Evolutionary conservation across 2,113 vertebrate genomes (phyloP).

Genomic region (Chionomys nivalis): DNA sequence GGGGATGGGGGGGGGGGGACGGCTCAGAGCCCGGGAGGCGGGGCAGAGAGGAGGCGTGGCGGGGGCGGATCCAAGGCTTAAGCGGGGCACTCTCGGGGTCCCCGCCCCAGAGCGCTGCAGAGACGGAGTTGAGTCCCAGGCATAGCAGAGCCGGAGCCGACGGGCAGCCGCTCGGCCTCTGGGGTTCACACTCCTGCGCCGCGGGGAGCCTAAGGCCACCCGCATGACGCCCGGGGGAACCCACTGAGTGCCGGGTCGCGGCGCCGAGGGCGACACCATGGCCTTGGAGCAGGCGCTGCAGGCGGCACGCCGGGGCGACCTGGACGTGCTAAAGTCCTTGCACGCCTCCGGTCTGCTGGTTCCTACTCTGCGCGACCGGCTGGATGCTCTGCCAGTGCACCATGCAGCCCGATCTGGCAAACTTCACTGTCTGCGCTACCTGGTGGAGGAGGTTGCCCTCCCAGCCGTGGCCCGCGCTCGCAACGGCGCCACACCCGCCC

Average conservation of each 20-base stretch:
- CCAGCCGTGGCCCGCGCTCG: conserved; percentile 87
- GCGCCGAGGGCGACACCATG: conserved; percentile 81
- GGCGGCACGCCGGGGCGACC: conserved; percentile 92
- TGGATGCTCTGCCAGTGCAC: conserved; percentile 93
- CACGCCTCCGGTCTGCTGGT: conserved; percentile 84
- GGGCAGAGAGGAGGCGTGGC: background rate
- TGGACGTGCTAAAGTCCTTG: conserved; percentile 88
- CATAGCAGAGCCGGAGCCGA: rapidly evolving
- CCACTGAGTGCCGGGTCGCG: background rate
- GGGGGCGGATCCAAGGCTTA: conserved; percentile 37
- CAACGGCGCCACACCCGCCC: conserved; percentile 95
- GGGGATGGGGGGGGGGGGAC: background rate
- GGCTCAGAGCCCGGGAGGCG: background rate
- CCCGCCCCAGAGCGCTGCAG: background rate
- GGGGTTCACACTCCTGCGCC: background rate
- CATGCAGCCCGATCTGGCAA: conserved; percentile 93
- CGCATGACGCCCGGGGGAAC: background rate
- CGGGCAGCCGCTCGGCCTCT: conserved; percentile 38
- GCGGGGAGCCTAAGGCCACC: background rate
- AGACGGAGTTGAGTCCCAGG: conserved; percentile 7
- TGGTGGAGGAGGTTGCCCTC: conserved; percentile 92
- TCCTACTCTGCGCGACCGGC: conserved; percentile 86
- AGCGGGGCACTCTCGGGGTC: background rate
- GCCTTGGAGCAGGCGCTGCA: conserved; percentile 89
- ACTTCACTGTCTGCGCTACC: conserved; percentile 90